Percentiles rank a stretch among this genome's conserved stretches.
phyloP scores from a whole-genome alignment of 2,888 invertebrate genomes.

The Cheilosia vernalis region DNA sequence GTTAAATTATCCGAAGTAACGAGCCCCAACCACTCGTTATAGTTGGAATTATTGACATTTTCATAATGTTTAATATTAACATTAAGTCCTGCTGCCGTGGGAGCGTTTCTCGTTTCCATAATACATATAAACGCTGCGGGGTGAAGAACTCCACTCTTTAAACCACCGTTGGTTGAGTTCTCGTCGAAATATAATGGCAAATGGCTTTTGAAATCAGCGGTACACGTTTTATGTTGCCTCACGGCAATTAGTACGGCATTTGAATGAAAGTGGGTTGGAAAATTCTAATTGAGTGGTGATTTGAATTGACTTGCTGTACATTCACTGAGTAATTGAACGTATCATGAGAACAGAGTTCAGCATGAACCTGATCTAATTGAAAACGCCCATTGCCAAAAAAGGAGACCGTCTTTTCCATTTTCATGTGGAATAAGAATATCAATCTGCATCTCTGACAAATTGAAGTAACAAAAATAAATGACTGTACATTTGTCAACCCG shows the following conservation, averaged over 20 bases:
- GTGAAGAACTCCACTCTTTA: neutral
- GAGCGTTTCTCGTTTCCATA: neutral
- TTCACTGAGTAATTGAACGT: constrained; percentile 19
- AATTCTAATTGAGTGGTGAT: constrained; percentile 35
- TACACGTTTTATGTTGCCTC: neutral
- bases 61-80: constrained; percentile 37
- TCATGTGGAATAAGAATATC: neutral
- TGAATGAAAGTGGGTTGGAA: constrained; percentile 33
- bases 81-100: constrained; percentile 2
- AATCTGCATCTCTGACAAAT: constrained; percentile 4
- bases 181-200: constrained; percentile 8
- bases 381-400: no score
- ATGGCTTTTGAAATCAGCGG: constrained; percentile 38
- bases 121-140: neutral
- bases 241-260: constrained; percentile 45
- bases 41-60: constrained; percentile 39
- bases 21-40: neutral
- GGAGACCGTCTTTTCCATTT: neutral
- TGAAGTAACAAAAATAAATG: neutral
- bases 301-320: constrained; percentile 22
- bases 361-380: neutral
- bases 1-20: constrained; percentile 7
- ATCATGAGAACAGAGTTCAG: neutral
- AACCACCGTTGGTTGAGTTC: constrained; percentile 7
- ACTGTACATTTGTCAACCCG: constrained; percentile 4